phyloP scores from a whole-genome alignment of 2,113 vertebrate genomes.

The Microcebus griseorufus region DNA sequence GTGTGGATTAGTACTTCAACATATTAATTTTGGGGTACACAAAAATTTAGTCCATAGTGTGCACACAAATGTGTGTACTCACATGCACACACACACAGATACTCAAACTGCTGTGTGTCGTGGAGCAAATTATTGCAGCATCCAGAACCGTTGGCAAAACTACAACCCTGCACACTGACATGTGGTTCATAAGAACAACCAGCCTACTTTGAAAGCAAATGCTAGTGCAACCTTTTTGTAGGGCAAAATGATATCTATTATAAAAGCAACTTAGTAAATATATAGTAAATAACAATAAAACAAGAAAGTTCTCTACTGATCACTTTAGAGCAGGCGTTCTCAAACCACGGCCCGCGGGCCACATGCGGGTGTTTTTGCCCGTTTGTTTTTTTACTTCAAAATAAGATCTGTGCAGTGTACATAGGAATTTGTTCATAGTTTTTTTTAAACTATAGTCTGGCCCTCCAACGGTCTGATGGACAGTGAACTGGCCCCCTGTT shows the following conservation, averaged over 20 bases:
- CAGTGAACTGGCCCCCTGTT: too few species aligned
- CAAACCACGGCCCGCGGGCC: too few species aligned
- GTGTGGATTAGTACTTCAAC: background rate
- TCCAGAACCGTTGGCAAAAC: background rate
- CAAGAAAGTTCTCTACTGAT: background rate
- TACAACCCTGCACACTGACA: background rate
- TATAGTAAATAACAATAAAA: background rate
- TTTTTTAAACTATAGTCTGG: too few species aligned
- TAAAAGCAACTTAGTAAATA: background rate
- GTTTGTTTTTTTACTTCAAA: too few species aligned
- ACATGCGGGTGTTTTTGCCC: too few species aligned
- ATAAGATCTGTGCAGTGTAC: too few species aligned
- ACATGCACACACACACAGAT: too few species aligned
- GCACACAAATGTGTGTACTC: background rate
- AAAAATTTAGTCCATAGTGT: background rate
- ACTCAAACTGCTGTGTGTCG: too few species aligned
- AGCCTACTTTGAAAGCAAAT: background rate
- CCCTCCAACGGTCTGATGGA: too few species aligned
- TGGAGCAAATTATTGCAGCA: background rate
- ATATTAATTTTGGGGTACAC: background rate
- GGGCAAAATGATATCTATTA: background rate
- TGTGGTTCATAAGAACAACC: background rate
- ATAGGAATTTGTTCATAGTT: too few species aligned
- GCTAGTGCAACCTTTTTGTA: background rate
- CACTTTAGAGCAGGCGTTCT: background rate